phyloP scores from a whole-genome alignment of 1,140 invertebrate species.

The Dryas iulia region DNA sequence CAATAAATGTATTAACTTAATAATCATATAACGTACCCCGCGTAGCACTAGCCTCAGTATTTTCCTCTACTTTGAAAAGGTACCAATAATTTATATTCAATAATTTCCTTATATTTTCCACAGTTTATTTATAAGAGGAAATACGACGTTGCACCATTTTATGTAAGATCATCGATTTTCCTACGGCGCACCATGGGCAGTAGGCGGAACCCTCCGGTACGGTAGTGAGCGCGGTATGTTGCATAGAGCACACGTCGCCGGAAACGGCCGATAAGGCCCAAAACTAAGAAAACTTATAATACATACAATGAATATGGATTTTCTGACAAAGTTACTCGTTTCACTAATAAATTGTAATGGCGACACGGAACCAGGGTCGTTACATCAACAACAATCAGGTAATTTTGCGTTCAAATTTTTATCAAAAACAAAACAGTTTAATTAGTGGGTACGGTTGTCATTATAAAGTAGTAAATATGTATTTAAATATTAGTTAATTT shows the following conservation, averaged over 20 bases:
- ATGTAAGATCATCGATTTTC: slow-evolving; percentile 43
- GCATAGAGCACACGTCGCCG: slow-evolving; percentile 26
- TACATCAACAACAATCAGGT: background rate
- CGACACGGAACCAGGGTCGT: slow-evolving; percentile 2
- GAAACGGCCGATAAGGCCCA: background rate
- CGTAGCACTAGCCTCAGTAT: background rate
- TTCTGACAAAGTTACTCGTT: slow-evolving; percentile 19
- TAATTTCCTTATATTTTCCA: background rate
- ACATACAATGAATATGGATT: slow-evolving; percentile 17
- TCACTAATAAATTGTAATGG: slow-evolving; percentile 23
- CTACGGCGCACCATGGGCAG: slow-evolving; percentile 28
- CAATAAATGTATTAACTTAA: background rate
- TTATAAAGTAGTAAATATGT: background rate
- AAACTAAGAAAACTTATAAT: background rate
- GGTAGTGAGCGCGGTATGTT: slow-evolving; percentile 32
- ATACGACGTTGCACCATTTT: slow-evolving; percentile 30
- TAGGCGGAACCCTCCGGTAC: slow-evolving; percentile 15
- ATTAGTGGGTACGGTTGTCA: background rate
- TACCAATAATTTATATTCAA: background rate
- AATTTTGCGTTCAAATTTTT: background rate
- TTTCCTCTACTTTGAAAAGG: background rate
- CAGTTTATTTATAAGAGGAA: slow-evolving; percentile 2
- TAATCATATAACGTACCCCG: background rate
- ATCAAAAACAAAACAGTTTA: background rate
- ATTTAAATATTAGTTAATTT: background rate